These are phyloP conservation scores for Aethes cnicana DNA, from an alignment of 2,888 invertebrate species.

Conservation along the genomic window DNA sequence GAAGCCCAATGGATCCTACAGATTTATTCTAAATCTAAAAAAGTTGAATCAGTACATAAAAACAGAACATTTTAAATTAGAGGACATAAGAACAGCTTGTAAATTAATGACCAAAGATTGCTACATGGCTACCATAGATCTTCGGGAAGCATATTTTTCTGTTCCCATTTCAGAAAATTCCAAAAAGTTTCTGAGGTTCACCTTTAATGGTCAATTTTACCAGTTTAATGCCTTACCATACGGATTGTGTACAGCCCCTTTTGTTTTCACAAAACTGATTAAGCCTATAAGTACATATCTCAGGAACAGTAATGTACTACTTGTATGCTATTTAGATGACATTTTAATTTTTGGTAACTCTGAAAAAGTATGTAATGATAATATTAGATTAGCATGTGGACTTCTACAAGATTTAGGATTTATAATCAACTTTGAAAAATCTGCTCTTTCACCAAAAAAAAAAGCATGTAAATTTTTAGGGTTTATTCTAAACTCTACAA, in stretches of 20 bases:
- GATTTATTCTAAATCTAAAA: slow-evolving; percentile 18
- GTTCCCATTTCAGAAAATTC: slow-evolving; percentile 9
- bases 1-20: slow-evolving; percentile 3
- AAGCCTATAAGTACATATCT: slow-evolving; percentile 21
- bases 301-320: background rate
- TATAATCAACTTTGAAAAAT: slow-evolving; percentile 26
- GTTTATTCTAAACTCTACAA: slow-evolving; percentile 14
- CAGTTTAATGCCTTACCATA: slow-evolving; percentile 29
- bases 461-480: slow-evolving; percentile 26
- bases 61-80: slow-evolving; percentile 8
- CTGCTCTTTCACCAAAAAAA: slow-evolving; percentile 4
- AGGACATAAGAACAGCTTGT: slow-evolving; percentile 11
- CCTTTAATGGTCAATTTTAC: slow-evolving; percentile 18
- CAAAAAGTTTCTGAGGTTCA: slow-evolving; percentile 30
- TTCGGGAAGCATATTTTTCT: slow-evolving; percentile 29
- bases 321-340: slow-evolving; percentile 27
- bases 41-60: background rate
- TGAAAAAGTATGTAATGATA: slow-evolving; percentile 4
- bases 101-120: slow-evolving; percentile 14
- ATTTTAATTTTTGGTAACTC: slow-evolving; percentile 9
- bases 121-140: slow-evolving; percentile 24
- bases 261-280: slow-evolving; percentile 25
- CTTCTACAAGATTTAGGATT: slow-evolving; percentile 23
- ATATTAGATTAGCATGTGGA: background rate
- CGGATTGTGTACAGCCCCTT: slow-evolving; percentile 30